Evolutionary conservation across 2,888 invertebrate genomes (phyloP), one percentile per base, ranked within the genome.

Genomic region (Psococerastis gibbosa): DNA sequence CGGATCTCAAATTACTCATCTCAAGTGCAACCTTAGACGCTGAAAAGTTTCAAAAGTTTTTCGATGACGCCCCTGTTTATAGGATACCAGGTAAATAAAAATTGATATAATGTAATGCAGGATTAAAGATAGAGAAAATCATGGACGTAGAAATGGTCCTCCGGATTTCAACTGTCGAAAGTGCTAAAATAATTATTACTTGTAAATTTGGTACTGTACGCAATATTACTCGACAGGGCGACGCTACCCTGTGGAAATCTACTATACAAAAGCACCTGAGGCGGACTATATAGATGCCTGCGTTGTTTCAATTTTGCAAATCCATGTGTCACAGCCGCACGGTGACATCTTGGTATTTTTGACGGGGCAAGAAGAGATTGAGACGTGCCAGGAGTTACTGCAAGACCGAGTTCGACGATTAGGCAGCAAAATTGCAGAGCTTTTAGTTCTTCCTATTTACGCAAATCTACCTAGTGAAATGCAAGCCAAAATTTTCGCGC

Each of bases 401-500:
- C 78, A 84, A 59, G 97, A 99, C 60, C 73, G 94, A 54, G 82
- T 88, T 1, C 76, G 91, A 55, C 75, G 87, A 51, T 68, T 99
- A 44, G 97, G 97, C 0, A 83, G 87, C 2, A 89, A 92, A 66
- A 77, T 99, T 41, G 80, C 75, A 51, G 97, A 98, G 62, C 66
- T 97, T 3, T 60, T 97, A 9, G 82, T 98, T 52, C 66, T 94
- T 43, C 98, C 98, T 1, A 91, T 99, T 17, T 99, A 98, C 65
- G 91, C 98, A 2, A 97, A 97, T 65, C 68, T 98, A 38, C 98
- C 98, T 0, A 92, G 92, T 54, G 98, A 99, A 54, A 84, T 98
- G 84, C 98, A 98, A 64, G 87, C 92, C 2, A 95, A 95, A 63
- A 97, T 99, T 54, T 99, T 98, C 63, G 88, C 92, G 54, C 94